Base-by-base conservation (phyloP, 1,140 invertebrate genomes). In the Eulimnadia texana region DNA sequence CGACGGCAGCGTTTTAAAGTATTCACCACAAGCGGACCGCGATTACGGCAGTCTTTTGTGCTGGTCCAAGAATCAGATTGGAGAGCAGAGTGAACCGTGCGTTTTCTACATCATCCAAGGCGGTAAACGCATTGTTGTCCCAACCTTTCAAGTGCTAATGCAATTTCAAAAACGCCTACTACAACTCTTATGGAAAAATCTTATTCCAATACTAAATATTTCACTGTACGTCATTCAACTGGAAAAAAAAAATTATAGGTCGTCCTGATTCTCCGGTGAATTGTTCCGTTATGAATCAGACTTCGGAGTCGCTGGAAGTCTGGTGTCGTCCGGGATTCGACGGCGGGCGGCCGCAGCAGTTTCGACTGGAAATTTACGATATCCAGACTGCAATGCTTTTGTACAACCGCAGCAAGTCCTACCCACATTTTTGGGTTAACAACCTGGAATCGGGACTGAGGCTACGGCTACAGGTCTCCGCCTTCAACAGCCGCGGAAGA, bases 41-140 rank as follows among this genome's bases (percentile, higher is more conserved):
- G 88, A 92, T 73, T 93, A 92, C 69, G 90, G 90, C 42, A 89
- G 84, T 19, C 76, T 93, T 10, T 82, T 86, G 23, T 92, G 90
- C 69, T 79, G 78, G 68, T 80, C 81, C 1, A 80, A 75, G 61
- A 86, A 86, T 69, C 73, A 78, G 1, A 80, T 83, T 2, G 84
- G 84, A 9, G 77, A 80, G 54, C 83, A 85, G 68, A 71, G 72
- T 19, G 76, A 78, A 20, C 81, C 84, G 1, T 86, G 84, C 71
- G 74, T 82, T 19, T 85, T 84, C 71, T 82, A 82, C 53, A 76
- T 86, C 52, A 78, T 85, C 63, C 80, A 83, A 10, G 82, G 81
- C 67, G 85, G 86, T 72, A n/a, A 67, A 63, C 65, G 23, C 22
- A 54, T 54, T 11, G 16, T 54, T 54, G 24, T 54, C 0, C 20